Evolutionary conservation across 2,113 vertebrate species (phyloP), one percentile per base, ranked within the genome.

Genomic region (Calidris pugnax): DNA sequence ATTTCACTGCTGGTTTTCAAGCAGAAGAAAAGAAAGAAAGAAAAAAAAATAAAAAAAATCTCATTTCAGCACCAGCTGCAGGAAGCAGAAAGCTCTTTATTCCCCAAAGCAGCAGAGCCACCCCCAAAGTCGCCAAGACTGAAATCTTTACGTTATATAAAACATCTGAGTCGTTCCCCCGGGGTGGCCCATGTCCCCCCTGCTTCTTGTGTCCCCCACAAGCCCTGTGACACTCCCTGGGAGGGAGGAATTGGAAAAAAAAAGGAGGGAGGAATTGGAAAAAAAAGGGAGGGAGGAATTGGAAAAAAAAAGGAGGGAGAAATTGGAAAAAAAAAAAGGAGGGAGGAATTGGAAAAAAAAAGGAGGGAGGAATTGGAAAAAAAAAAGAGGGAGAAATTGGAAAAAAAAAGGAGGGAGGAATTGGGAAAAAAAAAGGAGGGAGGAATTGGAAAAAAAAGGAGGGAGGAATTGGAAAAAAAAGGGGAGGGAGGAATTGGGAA

Each of bases 21-120:
- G 57, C 2, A 7, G 35, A 84, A 89, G 16, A 2, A 14, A 15
- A 18, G 12, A 20, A 37, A 35, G 10, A 35, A 41, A 30, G 30
- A 66, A 66, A 41, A 50, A 20, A 37, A 35, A 14, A 35, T 35
- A 30, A 33, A 66, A 66, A 41, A 50, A 59, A 79, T 9, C 93
- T 79, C 56, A 92, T 92, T 95, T 68, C 87, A 85, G 37, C 66
- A 41, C 26, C 85, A 85, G 82, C 88, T 91, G 73, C 90, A 71
- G 64, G 81, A 89, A 94, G 84, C 80, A 80, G 55, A 69, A 59
- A 92, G 22, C 77, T 71, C 64, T 91, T 83, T 48, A 84, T 81
- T 87, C 73, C 87, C 73, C 5, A 73, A 64, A 73, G 76, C 76
- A 57, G 63, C 73, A 71, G 28, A 41, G 57, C 67, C 72, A 89